These are phyloP conservation scores for Tor tambroides DNA, from an alignment of 2,113 vertebrate species.

Conservation along the genomic window DNA sequence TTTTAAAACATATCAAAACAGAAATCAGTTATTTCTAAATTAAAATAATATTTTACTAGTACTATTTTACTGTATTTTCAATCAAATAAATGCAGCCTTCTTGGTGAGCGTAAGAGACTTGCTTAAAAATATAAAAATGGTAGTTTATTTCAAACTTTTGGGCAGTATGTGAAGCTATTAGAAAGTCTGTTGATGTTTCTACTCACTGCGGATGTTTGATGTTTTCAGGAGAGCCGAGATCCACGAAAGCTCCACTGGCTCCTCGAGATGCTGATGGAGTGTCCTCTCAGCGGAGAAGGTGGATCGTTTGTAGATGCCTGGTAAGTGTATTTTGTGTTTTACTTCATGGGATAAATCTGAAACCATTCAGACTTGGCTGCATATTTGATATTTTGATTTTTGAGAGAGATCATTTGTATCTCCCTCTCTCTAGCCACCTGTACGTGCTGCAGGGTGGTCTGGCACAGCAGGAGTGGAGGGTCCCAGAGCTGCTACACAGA, in stretches of 20 bases:
- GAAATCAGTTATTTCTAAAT: no score
- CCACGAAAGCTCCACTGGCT: conserved; percentile 95
- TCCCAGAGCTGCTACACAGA: conserved; percentile 90
- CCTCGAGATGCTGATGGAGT: conserved; percentile 93
- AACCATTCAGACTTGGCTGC: neutral
- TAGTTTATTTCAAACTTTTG: no score
- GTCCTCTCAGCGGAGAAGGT: conserved; percentile 91
- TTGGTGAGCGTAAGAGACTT: no score
- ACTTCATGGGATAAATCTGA: neutral
- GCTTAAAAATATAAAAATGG: no score
- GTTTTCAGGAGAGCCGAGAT: conserved; percentile 90
- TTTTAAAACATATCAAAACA: no score
- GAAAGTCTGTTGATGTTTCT: no score
- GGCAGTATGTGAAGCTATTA: neutral
- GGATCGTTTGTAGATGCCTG: conserved; percentile 96
- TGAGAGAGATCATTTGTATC: neutral
- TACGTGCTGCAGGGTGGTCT: conserved; percentile 96
- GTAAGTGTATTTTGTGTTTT: conserved; percentile 68
- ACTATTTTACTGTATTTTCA: no score
- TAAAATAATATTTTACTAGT: no score
- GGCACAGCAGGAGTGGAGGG: conserved; percentile 96
- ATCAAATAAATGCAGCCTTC: no score
- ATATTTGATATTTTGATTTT: neutral
- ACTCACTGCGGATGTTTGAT: conserved; percentile 28
- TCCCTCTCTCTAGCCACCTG: conserved; percentile 79